A percentile compares a stretch with the other conserved stretches of the same genome.
phyloP scores from a whole-genome alignment of 2,888 invertebrate species.

The Trachelus stipa region DNA sequence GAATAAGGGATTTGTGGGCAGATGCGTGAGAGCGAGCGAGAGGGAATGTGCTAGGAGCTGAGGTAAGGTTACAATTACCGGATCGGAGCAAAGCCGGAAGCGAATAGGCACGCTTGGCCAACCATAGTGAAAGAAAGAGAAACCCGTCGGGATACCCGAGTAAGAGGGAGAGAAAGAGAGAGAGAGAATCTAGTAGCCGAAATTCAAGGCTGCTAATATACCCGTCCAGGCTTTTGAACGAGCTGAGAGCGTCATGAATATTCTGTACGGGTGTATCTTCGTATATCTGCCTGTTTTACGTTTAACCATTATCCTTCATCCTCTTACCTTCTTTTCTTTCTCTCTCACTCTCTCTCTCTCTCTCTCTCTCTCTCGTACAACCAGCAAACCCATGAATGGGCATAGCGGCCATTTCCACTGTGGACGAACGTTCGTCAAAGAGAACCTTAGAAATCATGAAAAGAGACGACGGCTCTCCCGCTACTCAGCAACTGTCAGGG shows the following conservation, averaged over 20 bases:
- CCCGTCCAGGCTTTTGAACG: neutral
- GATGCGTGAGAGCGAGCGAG: no score
- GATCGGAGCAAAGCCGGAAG: constrained; percentile 1
- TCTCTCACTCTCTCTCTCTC: neutral
- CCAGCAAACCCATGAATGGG: no score
- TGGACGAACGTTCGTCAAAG: no score
- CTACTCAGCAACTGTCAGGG: no score
- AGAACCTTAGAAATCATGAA: no score
- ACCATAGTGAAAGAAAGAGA: no score
- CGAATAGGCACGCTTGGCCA: neutral
- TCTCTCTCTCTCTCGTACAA: neutral
- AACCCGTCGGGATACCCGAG: no score
- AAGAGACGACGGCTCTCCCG: no score
- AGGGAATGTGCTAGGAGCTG: no score
- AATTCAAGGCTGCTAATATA: constrained; percentile 1
- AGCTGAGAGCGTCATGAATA: constrained; percentile 1
- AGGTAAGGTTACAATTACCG: constrained; percentile 7
- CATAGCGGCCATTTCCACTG: no score
- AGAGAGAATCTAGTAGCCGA: neutral
- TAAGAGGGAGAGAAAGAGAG: no score
- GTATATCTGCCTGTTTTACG: neutral
- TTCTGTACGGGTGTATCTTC: neutral
- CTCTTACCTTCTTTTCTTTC: neutral
- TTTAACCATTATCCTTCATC: neutral
- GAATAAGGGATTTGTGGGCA: neutral